Evolutionary conservation across 2,113 vertebrate genomes (phyloP).

Genomic region (Pomatostomus ruficeps): DNA sequence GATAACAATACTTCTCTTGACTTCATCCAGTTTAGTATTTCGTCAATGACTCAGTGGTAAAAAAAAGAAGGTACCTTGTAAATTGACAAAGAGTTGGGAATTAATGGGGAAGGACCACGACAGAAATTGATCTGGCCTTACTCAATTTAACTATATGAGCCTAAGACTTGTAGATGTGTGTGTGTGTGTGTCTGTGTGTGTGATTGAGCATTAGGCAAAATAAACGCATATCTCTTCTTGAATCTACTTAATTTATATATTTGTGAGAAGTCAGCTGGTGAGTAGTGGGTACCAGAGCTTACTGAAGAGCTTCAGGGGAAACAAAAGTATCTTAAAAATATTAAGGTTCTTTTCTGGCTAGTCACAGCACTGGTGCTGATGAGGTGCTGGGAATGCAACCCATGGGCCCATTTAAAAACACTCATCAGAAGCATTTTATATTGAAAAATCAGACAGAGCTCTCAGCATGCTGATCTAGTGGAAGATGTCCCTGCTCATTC

Average conservation of each 20-base stretch:
- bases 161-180: neutral
- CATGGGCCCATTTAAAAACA: neutral
- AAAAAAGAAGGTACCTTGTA: neutral
- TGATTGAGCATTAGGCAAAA: neutral
- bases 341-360: neutral
- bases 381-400: neutral
- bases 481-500: neutral
- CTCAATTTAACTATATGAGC: neutral
- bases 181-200: neutral
- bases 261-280: neutral
- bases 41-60: neutral
- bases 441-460: neutral
- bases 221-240: neutral
- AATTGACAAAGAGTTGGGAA: neutral
- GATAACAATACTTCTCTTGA: neutral
- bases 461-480: neutral
- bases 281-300: neutral
- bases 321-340: neutral
- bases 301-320: neutral
- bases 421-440: neutral
- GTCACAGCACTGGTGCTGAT: neutral
- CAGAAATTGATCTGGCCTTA: neutral
- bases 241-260: neutral
- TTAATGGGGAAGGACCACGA: neutral
- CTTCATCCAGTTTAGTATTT: neutral